Base-by-base conservation (phyloP, 2,113 vertebrate species). In the Sinosuthora webbiana region DNA sequence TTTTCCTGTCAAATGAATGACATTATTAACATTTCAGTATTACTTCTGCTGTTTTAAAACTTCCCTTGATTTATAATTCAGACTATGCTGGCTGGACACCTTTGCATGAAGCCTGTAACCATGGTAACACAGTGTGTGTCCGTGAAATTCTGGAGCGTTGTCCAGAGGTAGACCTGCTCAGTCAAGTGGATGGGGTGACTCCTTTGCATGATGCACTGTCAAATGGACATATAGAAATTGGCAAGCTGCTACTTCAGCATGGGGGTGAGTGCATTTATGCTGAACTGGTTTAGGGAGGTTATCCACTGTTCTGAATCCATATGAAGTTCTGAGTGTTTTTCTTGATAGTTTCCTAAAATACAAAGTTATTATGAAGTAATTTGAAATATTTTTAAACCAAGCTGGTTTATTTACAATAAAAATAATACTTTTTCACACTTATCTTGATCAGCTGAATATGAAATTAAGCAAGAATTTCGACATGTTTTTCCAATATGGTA, bases 71-170 rank as follows among this genome's bases (percentile, higher is more conserved):
- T 98, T 98, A 97, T 98, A 97, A 97, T 98, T 95, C 98, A 99
- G 99, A 99, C 98, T 97, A 99, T 94, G 99, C 98, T 95, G 99
- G 99, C 96, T 99, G 99, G 99, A 99, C 99, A 25, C 99, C 99
- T 90, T 98, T 99, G 95, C 99, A 99, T 95, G 99, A 99, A 98
- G 99, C 99, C 35, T 99, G 99, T 98, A 99, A 99, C 98, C 99
- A 99, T 97, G 99, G 99, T 95, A 99, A 98, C 98, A 97, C 97
- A 68, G 98, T 98, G 60, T 99, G 99, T 97, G 99, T 99, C 97
- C 98, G 93, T 95, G 99, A 99, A 97, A 98, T 99, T 98, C 98
- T 99, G 91, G 98, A 97, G 47, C 98, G 98, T 94, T 98, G 97
- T 96, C 99, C 99, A 70, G 96, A 98, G 96, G 98, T 99, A 86